These are phyloP conservation scores for Lycophotia porphyrea DNA, from an alignment of 2,888 invertebrate species.

Conservation along the genomic window DNA sequence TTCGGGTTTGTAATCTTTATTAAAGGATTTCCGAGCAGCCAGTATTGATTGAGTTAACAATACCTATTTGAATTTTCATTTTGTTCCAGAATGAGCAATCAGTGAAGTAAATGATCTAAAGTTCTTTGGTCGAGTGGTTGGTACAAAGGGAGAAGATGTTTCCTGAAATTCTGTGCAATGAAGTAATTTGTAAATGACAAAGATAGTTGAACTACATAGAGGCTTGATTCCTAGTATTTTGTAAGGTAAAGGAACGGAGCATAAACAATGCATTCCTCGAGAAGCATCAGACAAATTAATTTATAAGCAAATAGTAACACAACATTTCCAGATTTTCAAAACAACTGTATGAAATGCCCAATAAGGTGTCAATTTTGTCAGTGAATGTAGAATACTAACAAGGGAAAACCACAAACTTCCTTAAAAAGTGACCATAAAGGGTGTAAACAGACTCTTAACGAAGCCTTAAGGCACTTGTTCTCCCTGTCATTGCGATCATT, in stretches of 20 bases:
- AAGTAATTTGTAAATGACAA: not conserved
- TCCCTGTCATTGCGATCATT: too few species aligned
- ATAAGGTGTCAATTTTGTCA: too few species aligned
- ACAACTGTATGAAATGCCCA: too few species aligned
- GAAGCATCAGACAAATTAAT: not conserved
- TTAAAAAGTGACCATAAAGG: too few species aligned
- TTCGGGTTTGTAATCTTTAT: conserved; percentile 65
- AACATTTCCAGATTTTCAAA: too few species aligned
- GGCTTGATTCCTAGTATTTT: not conserved
- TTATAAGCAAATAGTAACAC: not conserved
- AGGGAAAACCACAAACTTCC: too few species aligned
- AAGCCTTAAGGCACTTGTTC: too few species aligned
- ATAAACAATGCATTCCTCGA: not conserved
- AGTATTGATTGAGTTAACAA: conserved; percentile 65
- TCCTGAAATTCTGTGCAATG: not conserved
- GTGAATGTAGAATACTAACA: too few species aligned
- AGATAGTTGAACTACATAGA: not conserved
- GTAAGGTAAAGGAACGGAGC: not conserved
- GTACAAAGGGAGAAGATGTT: not conserved
- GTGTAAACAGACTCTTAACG: not conserved
- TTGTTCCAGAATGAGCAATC: conserved; percentile 59
- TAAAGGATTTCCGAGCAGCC: conserved; percentile 61
- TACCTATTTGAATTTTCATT: conserved; percentile 65
- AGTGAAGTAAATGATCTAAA: conserved; percentile 30
- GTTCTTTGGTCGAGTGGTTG: conserved; percentile 24